phyloP scores from a whole-genome alignment of 2,888 invertebrate species.

The Perithous albicinctus region DNA sequence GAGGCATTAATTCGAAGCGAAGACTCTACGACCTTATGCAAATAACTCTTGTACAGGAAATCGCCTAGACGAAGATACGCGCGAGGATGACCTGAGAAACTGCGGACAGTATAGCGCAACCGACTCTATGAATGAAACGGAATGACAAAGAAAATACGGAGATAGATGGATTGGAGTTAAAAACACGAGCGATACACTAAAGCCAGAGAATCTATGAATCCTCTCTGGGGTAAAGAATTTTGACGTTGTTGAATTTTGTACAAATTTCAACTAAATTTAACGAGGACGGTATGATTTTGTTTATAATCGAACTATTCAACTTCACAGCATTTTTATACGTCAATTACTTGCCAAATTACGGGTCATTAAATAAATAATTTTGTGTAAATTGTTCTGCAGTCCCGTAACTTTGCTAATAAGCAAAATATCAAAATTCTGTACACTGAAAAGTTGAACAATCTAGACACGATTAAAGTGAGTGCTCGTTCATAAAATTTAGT shows the following conservation, averaged over 20 bases:
- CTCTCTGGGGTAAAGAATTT: background rate
- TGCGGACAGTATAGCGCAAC: background rate
- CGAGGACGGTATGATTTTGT: background rate
- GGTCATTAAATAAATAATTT: background rate
- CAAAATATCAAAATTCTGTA: background rate
- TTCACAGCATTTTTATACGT: background rate
- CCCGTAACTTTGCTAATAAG: background rate
- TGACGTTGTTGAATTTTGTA: background rate
- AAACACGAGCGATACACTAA: slow-evolving; percentile 58
- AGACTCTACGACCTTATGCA: slow-evolving; percentile 75
- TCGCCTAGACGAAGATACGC: slow-evolving; percentile 63
- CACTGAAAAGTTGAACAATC: background rate
- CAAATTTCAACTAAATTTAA: background rate
- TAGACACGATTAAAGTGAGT: background rate
- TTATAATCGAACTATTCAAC: background rate
- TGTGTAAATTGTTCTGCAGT: background rate
- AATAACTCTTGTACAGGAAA: slow-evolving; percentile 80
- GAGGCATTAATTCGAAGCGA: slow-evolving; percentile 77
- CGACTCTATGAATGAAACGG: slow-evolving; percentile 11
- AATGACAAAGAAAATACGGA: slow-evolving; percentile 45
- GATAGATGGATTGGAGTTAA: slow-evolving; percentile 46
- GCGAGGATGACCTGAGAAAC: slow-evolving; percentile 41
- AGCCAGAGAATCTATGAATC: background rate
- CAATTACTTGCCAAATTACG: background rate
- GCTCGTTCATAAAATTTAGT: background rate